Percentiles rank a stretch among this genome's conserved stretches.
Evolutionary conservation across 2,888 invertebrate species (phyloP).

Genomic region (Caenorhabditis wallacei): DNA sequence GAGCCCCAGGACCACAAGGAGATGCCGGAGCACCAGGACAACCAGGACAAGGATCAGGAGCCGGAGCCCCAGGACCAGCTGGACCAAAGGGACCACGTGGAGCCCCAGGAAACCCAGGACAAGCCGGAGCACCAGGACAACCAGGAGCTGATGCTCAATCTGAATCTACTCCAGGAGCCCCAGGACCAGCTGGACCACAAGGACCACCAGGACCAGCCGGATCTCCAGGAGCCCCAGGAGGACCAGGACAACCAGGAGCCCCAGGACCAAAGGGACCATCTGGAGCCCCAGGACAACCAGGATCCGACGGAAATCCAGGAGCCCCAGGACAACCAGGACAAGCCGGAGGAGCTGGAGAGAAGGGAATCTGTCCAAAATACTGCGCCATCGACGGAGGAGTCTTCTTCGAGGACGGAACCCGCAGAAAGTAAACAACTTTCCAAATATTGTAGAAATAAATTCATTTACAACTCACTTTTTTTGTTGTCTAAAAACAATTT

Average conservation of each 20-base stretch:
- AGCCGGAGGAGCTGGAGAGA: constrained; percentile 66
- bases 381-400: constrained; percentile 74
- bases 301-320: constrained; percentile 74
- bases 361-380: constrained; percentile 73
- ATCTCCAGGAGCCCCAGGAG: constrained; percentile 72
- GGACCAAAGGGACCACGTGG: constrained; percentile 76
- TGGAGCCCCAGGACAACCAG: constrained; percentile 68
- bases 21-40: constrained; percentile 70
- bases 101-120: constrained; percentile 75
- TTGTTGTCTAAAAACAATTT: constrained; percentile 53
- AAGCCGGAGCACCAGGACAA: constrained; percentile 68
- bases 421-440: constrained; percentile 60
- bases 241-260: constrained; percentile 67
- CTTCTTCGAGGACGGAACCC: constrained; percentile 75
- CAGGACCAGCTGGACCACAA: constrained; percentile 70
- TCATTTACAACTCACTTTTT: constrained; percentile 49
- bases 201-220: constrained; percentile 69
- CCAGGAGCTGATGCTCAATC: constrained; percentile 69
- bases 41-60: constrained; percentile 74
- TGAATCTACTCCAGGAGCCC: constrained; percentile 66
- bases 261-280: constrained; percentile 69
- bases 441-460: constrained; percentile 31
- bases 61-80: constrained; percentile 69
- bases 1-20: constrained; percentile 74
- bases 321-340: constrained; percentile 70